These are phyloP conservation scores for Carapus acus DNA, from an alignment of 2,797 vertebrate genomes.

Conservation along the genomic window DNA sequence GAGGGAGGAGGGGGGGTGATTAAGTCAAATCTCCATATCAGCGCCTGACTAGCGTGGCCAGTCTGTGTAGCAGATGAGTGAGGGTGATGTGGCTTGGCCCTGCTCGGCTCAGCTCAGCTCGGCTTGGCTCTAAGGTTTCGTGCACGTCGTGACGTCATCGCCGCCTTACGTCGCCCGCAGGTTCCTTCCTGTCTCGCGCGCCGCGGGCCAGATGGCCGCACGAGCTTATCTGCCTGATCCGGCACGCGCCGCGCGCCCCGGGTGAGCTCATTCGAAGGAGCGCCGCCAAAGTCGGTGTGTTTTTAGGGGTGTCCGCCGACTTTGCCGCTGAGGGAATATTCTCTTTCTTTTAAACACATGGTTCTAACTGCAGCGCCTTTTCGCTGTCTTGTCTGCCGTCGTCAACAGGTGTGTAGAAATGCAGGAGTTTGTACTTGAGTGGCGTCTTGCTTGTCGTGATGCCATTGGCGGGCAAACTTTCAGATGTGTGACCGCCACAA, in stretches of 20 bases:
- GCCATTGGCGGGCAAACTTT: conserved; percentile 35
- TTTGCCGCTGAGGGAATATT: too few species aligned
- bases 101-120: neutral
- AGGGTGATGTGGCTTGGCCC: conserved; percentile 9
- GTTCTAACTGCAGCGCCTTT: conserved; percentile 37
- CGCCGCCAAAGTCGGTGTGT: too few species aligned
- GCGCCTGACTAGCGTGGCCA: conserved; percentile 20
- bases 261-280: conserved; percentile 33
- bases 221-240: conserved; percentile 56
- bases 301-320: too few species aligned
- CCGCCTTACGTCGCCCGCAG: conserved; percentile 25
- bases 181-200: conserved; percentile 35
- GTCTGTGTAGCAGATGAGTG: conserved; percentile 21
- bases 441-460: conserved; percentile 48
- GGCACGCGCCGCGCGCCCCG: conserved; percentile 42
- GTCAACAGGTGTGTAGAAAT: conserved; percentile 33
- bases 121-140: conserved; percentile 19
- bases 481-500: conserved; percentile 5
- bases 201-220: conserved; percentile 62
- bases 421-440: conserved; percentile 31
- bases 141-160: neutral
- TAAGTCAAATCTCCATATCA: conserved; percentile 31
- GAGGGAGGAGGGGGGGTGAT: conserved; percentile 36
- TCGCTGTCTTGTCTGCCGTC: neutral
- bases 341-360: conserved; percentile 4